These are phyloP conservation scores for Hypsopygia costalis DNA, from an alignment of 2,888 invertebrate species.

Conservation along the genomic window DNA sequence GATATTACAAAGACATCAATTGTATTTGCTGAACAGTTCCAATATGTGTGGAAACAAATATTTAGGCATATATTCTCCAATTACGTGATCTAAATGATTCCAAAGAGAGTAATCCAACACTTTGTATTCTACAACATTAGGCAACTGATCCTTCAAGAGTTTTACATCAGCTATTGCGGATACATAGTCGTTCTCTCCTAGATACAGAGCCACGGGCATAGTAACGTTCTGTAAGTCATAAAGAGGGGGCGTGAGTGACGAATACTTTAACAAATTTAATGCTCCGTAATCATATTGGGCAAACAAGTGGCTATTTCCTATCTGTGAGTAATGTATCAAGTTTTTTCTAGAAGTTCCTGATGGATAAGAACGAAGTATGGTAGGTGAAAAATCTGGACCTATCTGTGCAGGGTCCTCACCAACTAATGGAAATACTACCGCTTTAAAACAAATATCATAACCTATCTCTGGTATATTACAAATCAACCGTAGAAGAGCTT, in stretches of 20 bases:
- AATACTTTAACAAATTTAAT: constrained; percentile 31
- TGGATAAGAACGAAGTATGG: constrained; percentile 34
- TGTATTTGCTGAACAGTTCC: background rate
- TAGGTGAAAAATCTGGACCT: constrained; percentile 21
- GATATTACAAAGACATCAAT: background rate
- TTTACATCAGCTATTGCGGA: constrained; percentile 33
- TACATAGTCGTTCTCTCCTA: constrained; percentile 35
- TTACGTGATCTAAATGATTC: constrained; percentile 1
- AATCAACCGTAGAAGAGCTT: background rate
- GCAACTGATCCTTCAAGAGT: constrained; percentile 24
- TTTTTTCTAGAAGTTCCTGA: constrained; percentile 40
- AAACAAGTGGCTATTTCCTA: constrained; percentile 21
- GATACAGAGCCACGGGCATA: constrained; percentile 30
- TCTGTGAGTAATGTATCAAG: constrained; percentile 36
- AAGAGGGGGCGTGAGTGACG: constrained; percentile 27
- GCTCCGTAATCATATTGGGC: constrained; percentile 28
- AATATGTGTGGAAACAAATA: background rate
- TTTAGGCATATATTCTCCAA: background rate
- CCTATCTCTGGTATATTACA: background rate
- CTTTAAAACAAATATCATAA: background rate
- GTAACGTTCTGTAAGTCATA: constrained; percentile 40
- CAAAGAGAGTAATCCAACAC: background rate
- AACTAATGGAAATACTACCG: background rate
- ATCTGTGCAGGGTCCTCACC: background rate
- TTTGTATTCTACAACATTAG: constrained; percentile 25